Conservation (phyloP, 2,888 invertebrate genomes). For the Agrotis segetum region DNA sequence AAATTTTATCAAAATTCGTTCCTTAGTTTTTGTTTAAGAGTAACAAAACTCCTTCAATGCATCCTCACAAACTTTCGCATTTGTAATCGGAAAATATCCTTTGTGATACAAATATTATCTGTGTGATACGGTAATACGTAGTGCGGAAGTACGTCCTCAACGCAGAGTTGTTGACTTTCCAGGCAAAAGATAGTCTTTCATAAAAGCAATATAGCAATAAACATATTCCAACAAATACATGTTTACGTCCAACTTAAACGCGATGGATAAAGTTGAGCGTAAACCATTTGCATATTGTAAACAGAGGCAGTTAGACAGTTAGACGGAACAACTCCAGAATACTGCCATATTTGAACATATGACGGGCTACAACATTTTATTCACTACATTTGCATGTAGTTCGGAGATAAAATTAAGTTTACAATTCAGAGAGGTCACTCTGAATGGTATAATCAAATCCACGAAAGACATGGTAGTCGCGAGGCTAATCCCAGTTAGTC, state of each 20-base stretch:
- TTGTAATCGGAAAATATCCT: too few relatives aligned
- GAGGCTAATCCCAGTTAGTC: too few relatives aligned
- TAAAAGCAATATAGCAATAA: neutral
- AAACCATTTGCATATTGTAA: conserved; percentile 62
- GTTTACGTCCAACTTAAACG: conserved; percentile 17
- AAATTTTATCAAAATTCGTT: too few relatives aligned
- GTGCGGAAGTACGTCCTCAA: too few relatives aligned
- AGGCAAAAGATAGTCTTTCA: neutral
- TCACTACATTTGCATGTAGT: conserved; percentile 10
- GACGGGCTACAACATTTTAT: conserved; percentile 19
- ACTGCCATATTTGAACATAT: conserved; percentile 32
- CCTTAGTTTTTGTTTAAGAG: too few relatives aligned
- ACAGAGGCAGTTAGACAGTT: conserved; percentile 45
- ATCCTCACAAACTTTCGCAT: too few relatives aligned
- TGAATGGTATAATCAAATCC: neutral
- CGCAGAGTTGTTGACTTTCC: neutral
- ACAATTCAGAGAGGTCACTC: neutral
- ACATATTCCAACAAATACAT: neutral
- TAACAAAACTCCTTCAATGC: too few relatives aligned
- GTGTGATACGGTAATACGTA: too few relatives aligned
- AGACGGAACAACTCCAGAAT: conserved; percentile 31
- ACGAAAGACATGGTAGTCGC: too few relatives aligned
- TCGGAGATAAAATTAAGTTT: neutral
- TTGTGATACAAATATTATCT: too few relatives aligned
- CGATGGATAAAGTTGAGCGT: conserved; percentile 44